phyloP scores from a whole-genome alignment of 2,113 vertebrate species.

The Nipponia nippon region DNA sequence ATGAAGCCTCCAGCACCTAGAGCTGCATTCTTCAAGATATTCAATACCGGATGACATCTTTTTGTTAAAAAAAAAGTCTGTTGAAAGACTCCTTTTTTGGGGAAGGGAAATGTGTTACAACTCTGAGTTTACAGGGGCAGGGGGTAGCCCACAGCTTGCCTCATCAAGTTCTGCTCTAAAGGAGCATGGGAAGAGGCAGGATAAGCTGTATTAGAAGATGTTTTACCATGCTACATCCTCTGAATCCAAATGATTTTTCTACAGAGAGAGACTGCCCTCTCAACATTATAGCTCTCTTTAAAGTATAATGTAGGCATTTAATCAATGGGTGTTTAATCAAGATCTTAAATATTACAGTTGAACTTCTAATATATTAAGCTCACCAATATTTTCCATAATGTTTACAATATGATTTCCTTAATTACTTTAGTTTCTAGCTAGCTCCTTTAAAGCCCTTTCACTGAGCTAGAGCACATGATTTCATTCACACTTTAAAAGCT shows the following conservation, averaged over 20 bases:
- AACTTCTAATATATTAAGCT: background rate
- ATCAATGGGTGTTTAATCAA: background rate
- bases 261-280: background rate
- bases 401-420: background rate
- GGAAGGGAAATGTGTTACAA: background rate
- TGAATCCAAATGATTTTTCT: background rate
- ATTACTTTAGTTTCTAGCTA: constrained; percentile 16
- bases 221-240: background rate
- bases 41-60: background rate
- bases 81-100: background rate
- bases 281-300: background rate
- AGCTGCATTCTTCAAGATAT: background rate
- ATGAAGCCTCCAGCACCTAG: background rate
- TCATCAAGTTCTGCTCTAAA: background rate
- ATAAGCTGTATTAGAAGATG: background rate
- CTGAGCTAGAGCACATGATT: constrained; percentile 21
- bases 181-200: background rate
- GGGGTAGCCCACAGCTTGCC: background rate
- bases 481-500: constrained; percentile 23
- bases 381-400: background rate
- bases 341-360: background rate
- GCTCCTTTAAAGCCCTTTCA: background rate
- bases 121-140: background rate
- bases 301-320: background rate
- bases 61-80: background rate